phyloP scores from a whole-genome alignment of 1,140 invertebrate species.

The Halyomorpha halys region DNA sequence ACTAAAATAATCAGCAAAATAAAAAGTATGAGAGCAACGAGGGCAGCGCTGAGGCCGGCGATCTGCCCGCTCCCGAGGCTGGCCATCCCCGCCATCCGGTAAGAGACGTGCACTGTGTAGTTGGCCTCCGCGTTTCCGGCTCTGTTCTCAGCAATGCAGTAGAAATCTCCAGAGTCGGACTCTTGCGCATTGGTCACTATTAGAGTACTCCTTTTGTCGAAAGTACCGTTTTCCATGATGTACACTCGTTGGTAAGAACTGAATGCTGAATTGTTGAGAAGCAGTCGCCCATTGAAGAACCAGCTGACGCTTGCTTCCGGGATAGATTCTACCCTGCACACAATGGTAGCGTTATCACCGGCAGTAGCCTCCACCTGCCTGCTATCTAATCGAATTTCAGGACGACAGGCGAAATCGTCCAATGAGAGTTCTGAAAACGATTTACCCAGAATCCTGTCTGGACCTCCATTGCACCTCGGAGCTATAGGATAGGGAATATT shows the following conservation, averaged over 20 bases:
- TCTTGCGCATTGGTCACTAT: constrained; percentile 78
- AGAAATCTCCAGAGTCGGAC: constrained; percentile 78
- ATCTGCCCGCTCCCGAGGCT: constrained; percentile 73
- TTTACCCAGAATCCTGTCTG: constrained; percentile 52
- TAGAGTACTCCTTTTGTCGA: constrained; percentile 60
- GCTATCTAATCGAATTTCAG: constrained; percentile 63
- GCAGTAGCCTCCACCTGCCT: constrained; percentile 64
- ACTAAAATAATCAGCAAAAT: constrained; percentile 63
- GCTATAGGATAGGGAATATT: constrained; percentile 69
- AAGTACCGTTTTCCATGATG: constrained; percentile 64
- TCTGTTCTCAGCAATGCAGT: constrained; percentile 81
- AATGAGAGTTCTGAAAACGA: constrained; percentile 62
- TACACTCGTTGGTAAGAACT: constrained; percentile 69
- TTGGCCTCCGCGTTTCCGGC: constrained; percentile 86
- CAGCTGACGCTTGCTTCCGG: constrained; percentile 73
- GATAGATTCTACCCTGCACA: constrained; percentile 65
- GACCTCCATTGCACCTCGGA: constrained; percentile 59
- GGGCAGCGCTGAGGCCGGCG: constrained; percentile 68
- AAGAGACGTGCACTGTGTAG: constrained; percentile 72
- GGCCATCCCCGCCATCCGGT: constrained; percentile 63
- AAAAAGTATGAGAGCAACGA: constrained; percentile 66
- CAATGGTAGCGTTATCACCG: constrained; percentile 73
- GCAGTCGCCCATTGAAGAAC: constrained; percentile 72
- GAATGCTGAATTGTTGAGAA: constrained; percentile 68
- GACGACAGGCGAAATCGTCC: constrained; percentile 79